Conservation (phyloP, 2,888 invertebrate species). For the Ochropleura leucogaster region DNA sequence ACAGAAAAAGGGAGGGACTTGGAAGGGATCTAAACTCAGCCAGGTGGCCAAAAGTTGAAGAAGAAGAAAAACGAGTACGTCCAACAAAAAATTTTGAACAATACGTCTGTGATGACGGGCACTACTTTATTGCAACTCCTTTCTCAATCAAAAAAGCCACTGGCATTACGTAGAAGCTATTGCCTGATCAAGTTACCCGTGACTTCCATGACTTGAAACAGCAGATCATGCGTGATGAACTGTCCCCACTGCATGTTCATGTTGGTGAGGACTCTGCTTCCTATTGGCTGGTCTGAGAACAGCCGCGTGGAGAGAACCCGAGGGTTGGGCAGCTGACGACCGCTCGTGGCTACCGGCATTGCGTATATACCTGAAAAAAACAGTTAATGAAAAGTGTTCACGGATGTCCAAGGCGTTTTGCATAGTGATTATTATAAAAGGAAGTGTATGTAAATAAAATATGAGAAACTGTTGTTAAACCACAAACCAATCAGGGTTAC, state of each 20-base stretch:
- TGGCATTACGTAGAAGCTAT: not conserved
- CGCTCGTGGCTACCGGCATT: constrained; percentile 90
- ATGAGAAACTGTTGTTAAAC: not conserved
- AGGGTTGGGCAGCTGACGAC: constrained; percentile 91
- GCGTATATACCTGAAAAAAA: constrained; percentile 80
- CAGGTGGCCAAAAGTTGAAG: not conserved
- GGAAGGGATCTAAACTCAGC: not conserved
- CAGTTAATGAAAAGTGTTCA: not conserved
- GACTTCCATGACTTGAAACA: constrained; percentile 91
- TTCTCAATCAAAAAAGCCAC: not conserved
- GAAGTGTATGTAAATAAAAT: not conserved
- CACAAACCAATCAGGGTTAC: not conserved
- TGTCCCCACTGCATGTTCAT: constrained; percentile 94
- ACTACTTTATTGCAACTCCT: not conserved
- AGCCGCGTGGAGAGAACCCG: constrained; percentile 91
- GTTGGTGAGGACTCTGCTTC: constrained; percentile 89
- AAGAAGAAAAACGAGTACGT: not conserved
- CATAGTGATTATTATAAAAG: not conserved
- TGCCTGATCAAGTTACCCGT: constrained; percentile 78
- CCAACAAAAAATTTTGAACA: not conserved
- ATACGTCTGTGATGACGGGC: not conserved
- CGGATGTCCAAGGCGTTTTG: not conserved
- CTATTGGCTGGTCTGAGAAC: constrained; percentile 88
- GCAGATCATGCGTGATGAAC: constrained; percentile 93
- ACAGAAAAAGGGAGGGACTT: not conserved